Percentiles rank a stretch among this genome's conserved stretches.
These are phyloP conservation scores for Drosophila neonasuta DNA, from an alignment of 2,888 invertebrate species.

Conservation along the genomic window DNA sequence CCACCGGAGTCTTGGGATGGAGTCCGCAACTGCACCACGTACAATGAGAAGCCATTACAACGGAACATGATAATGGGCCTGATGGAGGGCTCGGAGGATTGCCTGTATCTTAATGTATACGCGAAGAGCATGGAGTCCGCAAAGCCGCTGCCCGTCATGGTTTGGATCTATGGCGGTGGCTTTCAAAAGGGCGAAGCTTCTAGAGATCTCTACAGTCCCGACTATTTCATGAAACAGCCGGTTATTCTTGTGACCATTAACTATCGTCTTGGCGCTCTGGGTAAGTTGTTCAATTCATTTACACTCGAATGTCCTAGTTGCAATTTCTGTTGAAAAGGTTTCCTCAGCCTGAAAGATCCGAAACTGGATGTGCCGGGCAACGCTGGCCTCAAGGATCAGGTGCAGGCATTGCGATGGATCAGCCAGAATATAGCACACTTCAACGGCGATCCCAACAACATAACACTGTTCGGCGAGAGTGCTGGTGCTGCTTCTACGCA, in stretches of 20 bases:
- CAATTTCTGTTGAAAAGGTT: slow-evolving; percentile 77
- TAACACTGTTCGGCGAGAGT: slow-evolving; percentile 84
- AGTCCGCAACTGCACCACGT: slow-evolving; percentile 80
- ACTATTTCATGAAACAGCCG: slow-evolving; percentile 82
- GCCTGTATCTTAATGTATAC: slow-evolving; percentile 83
- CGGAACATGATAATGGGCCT: slow-evolving; percentile 72
- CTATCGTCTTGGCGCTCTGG: slow-evolving; percentile 83
- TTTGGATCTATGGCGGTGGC: slow-evolving; percentile 83
- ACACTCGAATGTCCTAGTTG: neutral
- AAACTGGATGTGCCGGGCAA: slow-evolving; percentile 83
- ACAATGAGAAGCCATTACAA: slow-evolving; percentile 78
- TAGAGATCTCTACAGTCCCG: slow-evolving; percentile 81
- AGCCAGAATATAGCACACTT: slow-evolving; percentile 83
- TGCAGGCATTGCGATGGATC: slow-evolving; percentile 83
- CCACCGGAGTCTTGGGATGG: slow-evolving; percentile 82
- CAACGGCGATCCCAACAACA: slow-evolving; percentile 83
- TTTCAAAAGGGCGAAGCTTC: slow-evolving; percentile 82
- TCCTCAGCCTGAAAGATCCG: slow-evolving; percentile 82
- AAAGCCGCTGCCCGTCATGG: slow-evolving; percentile 81
- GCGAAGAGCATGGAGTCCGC: slow-evolving; percentile 64
- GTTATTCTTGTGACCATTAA: slow-evolving; percentile 82
- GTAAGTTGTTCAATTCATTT: slow-evolving; percentile 47
- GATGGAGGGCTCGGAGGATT: slow-evolving; percentile 83
- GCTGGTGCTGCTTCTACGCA: slow-evolving; percentile 83
- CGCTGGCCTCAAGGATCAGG: slow-evolving; percentile 83